phyloP scores from a whole-genome alignment of 2,797 vertebrate genomes.

The Poeciliopsis presidionis region DNA sequence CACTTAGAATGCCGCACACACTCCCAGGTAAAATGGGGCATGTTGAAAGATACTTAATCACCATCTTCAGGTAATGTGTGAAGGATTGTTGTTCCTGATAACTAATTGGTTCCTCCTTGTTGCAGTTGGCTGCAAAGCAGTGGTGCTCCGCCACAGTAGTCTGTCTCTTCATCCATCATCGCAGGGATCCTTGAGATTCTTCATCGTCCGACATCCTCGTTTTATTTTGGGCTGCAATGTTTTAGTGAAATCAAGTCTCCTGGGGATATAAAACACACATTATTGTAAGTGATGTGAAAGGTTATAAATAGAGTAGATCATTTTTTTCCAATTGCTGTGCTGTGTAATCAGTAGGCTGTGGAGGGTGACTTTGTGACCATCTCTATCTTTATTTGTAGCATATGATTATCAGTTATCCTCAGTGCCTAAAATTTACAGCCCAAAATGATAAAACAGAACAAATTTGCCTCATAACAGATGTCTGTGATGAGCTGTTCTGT shows the following conservation, averaged over 20 bases:
- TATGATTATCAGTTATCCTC: conserved; percentile 39
- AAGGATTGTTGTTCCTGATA: conserved; percentile 54
- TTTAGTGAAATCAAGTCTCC: conserved; percentile 27
- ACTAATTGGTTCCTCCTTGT: conserved; percentile 62
- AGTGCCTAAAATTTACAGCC: conserved; percentile 45
- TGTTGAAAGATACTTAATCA: conserved; percentile 65
- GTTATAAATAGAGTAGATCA: conserved; percentile 7
- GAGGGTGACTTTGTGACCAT: conserved; percentile 43
- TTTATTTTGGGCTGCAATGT: conserved; percentile 51
- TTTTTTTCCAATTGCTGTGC: conserved; percentile 30
- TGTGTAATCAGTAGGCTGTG: conserved; percentile 28
- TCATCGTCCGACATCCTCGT: background rate
- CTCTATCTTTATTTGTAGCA: conserved; percentile 28
- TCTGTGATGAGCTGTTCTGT: background rate
- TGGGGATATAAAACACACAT: conserved; percentile 4
- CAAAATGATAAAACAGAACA: background rate
- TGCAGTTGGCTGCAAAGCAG: conserved; percentile 51
- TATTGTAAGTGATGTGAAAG: conserved; percentile 21
- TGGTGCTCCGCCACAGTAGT: conserved; percentile 31
- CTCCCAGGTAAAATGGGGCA: conserved; percentile 25
- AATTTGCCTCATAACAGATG: background rate
- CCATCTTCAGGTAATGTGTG: conserved; percentile 57
- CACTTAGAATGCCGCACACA: conserved; percentile 12
- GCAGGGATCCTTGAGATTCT: conserved; percentile 47
- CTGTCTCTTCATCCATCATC: conserved; percentile 56